Evolutionary conservation across 2,113 vertebrate genomes (phyloP).

Genomic region (Coturnix japonica): DNA sequence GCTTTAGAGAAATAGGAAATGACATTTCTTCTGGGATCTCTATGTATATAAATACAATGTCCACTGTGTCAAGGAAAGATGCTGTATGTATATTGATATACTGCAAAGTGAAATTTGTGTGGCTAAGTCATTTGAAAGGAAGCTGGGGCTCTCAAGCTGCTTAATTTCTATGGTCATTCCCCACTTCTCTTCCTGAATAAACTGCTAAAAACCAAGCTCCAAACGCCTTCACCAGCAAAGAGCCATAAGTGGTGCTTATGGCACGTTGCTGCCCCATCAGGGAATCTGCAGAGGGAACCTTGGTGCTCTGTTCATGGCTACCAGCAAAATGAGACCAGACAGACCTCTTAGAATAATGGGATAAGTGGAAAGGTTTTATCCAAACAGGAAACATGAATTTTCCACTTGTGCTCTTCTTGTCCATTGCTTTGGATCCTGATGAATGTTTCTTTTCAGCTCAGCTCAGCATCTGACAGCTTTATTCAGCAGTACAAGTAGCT

Average conservation of each 20-base stretch:
- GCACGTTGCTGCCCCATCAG: not conserved
- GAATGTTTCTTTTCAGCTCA: not conserved
- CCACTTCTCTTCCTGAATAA: not conserved
- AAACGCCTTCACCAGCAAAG: not conserved
- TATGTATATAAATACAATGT: not conserved
- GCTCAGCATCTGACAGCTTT: not conserved
- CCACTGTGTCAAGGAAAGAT: not conserved
- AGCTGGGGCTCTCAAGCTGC: not conserved
- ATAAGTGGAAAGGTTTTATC: not conserved
- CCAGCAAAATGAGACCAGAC: not conserved
- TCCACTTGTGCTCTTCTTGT: not conserved
- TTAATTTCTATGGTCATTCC: not conserved
- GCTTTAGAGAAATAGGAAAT: conserved; percentile 13
- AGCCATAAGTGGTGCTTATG: rapidly evolving
- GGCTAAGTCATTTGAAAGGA: not conserved
- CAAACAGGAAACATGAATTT: not conserved
- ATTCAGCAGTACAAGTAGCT: not conserved
- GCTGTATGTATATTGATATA: not conserved
- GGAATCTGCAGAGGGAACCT: not conserved
- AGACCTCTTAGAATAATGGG: not conserved
- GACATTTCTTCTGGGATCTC: not conserved
- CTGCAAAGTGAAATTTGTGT: not conserved
- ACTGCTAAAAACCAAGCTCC: not conserved
- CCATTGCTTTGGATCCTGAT: not conserved
- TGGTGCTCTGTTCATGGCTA: rapidly evolving